phyloP scores from a whole-genome alignment of 1,140 invertebrate genomes.

The Sesamia nonagrioides region DNA sequence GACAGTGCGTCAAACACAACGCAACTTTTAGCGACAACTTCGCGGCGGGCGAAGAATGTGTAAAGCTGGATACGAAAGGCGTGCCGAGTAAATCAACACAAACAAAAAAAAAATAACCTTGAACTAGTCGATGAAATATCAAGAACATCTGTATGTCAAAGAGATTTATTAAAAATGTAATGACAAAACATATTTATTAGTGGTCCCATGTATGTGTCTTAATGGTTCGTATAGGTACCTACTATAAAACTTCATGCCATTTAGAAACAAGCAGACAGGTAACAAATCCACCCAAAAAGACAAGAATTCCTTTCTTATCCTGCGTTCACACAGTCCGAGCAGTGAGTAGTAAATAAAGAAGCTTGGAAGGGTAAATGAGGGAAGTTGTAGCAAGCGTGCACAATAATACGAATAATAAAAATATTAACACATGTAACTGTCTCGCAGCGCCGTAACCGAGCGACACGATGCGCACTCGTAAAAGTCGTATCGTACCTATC shows the following conservation, averaged over 20 bases:
- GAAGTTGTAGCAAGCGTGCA: conserved; percentile 32
- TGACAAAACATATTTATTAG: no score
- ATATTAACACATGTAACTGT: conserved; percentile 37
- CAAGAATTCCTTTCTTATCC: not conserved
- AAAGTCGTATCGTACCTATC: conserved; percentile 8
- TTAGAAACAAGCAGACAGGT: no score
- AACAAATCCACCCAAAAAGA: not conserved
- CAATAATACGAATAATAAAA: conserved; percentile 49
- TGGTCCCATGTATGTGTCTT: no score
- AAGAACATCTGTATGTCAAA: no score
- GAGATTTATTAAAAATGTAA: no score
- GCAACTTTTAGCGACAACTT: conserved; percentile 38
- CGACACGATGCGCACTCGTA: not conserved
- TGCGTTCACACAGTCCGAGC: not conserved
- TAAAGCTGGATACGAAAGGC: not conserved
- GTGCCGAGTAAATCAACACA: no score
- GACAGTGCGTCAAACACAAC: conserved; percentile 21
- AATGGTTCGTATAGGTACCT: no score
- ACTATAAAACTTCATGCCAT: no score
- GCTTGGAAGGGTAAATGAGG: conserved; percentile 20
- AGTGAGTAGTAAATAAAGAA: conserved; percentile 46
- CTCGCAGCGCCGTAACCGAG: not conserved
- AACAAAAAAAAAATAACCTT: not conserved
- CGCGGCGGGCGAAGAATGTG: not conserved
- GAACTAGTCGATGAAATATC: no score